Evolutionary conservation across 2,888 invertebrate species (phyloP).

Genomic region (Papilio gigon): DNA sequence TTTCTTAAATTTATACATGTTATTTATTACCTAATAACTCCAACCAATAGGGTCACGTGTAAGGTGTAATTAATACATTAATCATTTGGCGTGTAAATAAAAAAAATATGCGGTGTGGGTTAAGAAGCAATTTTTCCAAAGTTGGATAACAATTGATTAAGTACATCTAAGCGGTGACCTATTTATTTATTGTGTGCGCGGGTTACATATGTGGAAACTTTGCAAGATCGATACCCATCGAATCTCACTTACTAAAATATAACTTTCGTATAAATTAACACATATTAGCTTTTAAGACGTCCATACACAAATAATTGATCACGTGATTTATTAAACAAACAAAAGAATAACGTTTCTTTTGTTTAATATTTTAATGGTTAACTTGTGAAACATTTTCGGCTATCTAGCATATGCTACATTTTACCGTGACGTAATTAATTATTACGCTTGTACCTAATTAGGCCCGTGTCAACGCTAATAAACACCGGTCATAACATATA

Average conservation of each 20-base stretch:
- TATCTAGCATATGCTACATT: too few species aligned
- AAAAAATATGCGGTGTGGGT: neutral
- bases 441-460: slow-evolving; percentile 1
- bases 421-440: slow-evolving; percentile 6
- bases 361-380: too few species aligned
- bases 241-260: slow-evolving; percentile 2
- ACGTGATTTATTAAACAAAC: too few species aligned
- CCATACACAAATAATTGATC: too few species aligned
- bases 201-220: slow-evolving; percentile 43
- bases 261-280: neutral
- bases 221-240: slow-evolving; percentile 11
- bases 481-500: neutral
- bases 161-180: slow-evolving; percentile 15
- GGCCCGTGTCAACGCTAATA: slow-evolving; percentile 2
- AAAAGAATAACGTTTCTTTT: too few species aligned
- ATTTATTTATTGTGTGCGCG: slow-evolving; percentile 7
- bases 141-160: slow-evolving; percentile 21
- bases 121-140: slow-evolving; percentile 5
- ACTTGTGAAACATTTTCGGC: too few species aligned
- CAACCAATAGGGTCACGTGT: neutral
- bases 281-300: too few species aligned
- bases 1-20: neutral
- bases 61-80: slow-evolving; percentile 23
- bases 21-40: slow-evolving; percentile 13
- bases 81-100: slow-evolving; percentile 5